A percentile compares a stretch with the other conserved stretches of the same genome.
phyloP scores from a whole-genome alignment of 2,113 vertebrate species.

The Mobula hypostoma region DNA sequence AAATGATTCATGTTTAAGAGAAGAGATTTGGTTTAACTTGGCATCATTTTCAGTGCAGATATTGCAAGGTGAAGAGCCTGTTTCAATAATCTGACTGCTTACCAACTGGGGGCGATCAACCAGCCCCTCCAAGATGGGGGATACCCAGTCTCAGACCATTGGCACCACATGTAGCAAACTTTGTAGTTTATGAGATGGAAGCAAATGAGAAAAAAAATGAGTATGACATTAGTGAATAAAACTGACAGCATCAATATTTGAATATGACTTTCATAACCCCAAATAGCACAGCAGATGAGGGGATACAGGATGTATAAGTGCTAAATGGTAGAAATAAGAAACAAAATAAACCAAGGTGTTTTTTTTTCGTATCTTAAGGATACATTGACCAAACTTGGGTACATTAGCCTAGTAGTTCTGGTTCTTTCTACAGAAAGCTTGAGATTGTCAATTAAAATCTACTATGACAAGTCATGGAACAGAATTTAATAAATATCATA shows the following conservation, averaged over 20 bases:
- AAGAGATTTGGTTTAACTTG: too few species aligned
- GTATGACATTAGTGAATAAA: not conserved
- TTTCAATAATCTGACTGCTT: too few species aligned
- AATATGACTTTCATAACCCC: not conserved
- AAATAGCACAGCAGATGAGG: not conserved
- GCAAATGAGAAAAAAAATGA: not conserved
- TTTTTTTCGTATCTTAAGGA: not conserved
- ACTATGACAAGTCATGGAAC: not conserved
- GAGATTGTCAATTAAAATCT: not conserved
- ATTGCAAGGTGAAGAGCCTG: too few species aligned
- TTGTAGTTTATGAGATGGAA: too few species aligned
- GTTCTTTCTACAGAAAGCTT: not conserved
- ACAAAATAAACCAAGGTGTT: not conserved
- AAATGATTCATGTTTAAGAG: too few species aligned
- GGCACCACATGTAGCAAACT: too few species aligned
- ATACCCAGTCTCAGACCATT: too few species aligned
- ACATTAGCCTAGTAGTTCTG: not conserved
- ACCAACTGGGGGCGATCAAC: too few species aligned
- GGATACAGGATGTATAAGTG: not conserved
- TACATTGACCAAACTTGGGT: not conserved
- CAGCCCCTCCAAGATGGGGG: too few species aligned
- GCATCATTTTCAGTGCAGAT: too few species aligned
- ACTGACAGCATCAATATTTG: not conserved
- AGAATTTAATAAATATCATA: not conserved
- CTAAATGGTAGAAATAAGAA: not conserved